Evolutionary conservation across 1,140 invertebrate genomes (phyloP).

Genomic region (Drosophila baimaii): DNA sequence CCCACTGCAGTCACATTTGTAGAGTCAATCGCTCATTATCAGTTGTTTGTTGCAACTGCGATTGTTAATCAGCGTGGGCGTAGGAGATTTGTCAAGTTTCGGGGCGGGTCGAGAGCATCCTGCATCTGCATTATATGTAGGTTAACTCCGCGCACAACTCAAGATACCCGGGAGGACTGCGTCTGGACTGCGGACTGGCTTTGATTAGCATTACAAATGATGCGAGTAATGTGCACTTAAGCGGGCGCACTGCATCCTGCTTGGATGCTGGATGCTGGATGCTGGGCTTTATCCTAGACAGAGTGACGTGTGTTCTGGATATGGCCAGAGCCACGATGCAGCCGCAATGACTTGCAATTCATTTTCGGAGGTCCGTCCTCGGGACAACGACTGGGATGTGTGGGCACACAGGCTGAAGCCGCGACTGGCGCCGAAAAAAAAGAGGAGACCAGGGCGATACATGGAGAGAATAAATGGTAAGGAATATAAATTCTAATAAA

Average conservation of each 20-base stretch:
- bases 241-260: constrained; percentile 46
- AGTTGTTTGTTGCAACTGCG: constrained; percentile 76
- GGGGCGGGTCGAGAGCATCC: constrained; percentile 17
- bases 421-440: constrained; percentile 53
- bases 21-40: constrained; percentile 77
- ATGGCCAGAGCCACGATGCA: constrained; percentile 61
- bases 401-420: constrained; percentile 56
- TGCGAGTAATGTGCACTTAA: constrained; percentile 82
- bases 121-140: constrained; percentile 79
- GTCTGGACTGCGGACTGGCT: constrained; percentile 43
- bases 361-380: constrained; percentile 66
- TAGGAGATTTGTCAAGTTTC: constrained; percentile 76
- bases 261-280: constrained; percentile 1
- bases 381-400: constrained; percentile 57
- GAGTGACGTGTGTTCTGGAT: constrained; percentile 83
- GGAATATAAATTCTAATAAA: no score
- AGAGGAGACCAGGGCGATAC: constrained; percentile 4
- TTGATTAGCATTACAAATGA: constrained; percentile 83
- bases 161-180: constrained; percentile 53
- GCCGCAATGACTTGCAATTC: constrained; percentile 79
- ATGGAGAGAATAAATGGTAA: not conserved
- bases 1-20: constrained; percentile 59
- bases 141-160: constrained; percentile 79
- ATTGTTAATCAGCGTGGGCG: constrained; percentile 79
- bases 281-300: constrained; percentile 76